Evolutionary conservation across 2,797 vertebrate genomes (phyloP).

Genomic region (Prionace glauca): DNA sequence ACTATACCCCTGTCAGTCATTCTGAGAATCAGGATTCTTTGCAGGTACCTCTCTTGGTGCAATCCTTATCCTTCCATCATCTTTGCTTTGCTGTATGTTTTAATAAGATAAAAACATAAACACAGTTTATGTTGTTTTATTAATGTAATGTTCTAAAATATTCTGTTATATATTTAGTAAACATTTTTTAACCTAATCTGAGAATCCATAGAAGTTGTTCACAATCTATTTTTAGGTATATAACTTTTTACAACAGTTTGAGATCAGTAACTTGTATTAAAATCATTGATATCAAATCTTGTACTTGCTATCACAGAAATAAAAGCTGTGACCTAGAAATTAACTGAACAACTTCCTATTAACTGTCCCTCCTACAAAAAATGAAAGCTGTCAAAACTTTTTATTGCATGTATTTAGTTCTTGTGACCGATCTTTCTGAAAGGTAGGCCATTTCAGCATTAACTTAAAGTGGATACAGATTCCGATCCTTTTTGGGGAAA

Average conservation of each 20-base stretch:
- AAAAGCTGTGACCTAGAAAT: not conserved
- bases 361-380: not conserved
- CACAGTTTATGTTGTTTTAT: not conserved
- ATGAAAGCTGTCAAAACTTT: not conserved
- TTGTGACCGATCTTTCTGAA: not conserved
- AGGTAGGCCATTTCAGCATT: not conserved
- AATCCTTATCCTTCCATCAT: slow-evolving; percentile 41
- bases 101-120: not conserved
- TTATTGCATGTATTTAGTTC: not conserved
- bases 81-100: slow-evolving; percentile 46
- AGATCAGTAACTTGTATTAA: not conserved
- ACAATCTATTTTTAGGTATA: not conserved
- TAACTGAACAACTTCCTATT: not conserved
- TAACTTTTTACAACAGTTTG: not conserved
- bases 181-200: not conserved
- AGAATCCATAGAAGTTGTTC: not conserved
- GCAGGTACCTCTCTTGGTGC: slow-evolving; percentile 56
- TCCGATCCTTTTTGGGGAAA: not conserved
- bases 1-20: slow-evolving; percentile 60
- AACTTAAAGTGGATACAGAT: not conserved
- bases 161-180: slow-evolving; percentile 1
- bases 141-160: not conserved
- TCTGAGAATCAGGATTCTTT: slow-evolving; percentile 68
- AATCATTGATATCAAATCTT: not conserved
- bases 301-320: not conserved